A percentile compares a stretch with the other conserved stretches of the same genome.
phyloP scores from a whole-genome alignment of 2,797 vertebrate species.

The Bovichtus variegatus region DNA sequence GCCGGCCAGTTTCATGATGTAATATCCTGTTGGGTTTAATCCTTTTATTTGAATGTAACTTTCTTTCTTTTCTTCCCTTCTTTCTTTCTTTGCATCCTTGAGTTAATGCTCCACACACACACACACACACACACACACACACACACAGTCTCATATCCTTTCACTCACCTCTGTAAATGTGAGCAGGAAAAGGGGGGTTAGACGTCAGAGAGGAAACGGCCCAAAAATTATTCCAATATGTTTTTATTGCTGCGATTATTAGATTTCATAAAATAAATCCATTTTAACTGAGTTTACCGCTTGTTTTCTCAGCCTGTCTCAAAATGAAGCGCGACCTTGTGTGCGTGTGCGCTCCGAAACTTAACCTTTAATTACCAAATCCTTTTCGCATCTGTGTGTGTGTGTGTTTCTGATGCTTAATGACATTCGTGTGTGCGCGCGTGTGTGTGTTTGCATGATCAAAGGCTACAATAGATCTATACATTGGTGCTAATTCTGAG shows the following conservation, averaged over 20 bases:
- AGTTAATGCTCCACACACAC: constrained; percentile 30
- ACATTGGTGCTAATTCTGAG: constrained; percentile 42
- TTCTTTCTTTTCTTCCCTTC: neutral
- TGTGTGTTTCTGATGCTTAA: constrained; percentile 29
- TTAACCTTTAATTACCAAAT: constrained; percentile 29
- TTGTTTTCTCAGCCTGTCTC: constrained; percentile 58
- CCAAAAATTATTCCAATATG: constrained; percentile 71
- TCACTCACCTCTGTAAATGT: constrained; percentile 71
- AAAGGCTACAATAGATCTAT: constrained; percentile 50
- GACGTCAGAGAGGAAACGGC: constrained; percentile 72
- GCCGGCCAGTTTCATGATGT: constrained; percentile 69
- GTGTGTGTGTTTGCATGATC: constrained; percentile 25
- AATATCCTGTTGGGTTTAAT: constrained; percentile 70
- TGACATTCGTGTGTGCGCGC: constrained; percentile 3
- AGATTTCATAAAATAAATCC: constrained; percentile 82
- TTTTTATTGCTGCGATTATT: constrained; percentile 82
- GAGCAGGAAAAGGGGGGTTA: constrained; percentile 43
- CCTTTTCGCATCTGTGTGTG: constrained; percentile 30
- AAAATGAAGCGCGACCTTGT: neutral
- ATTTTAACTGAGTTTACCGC: constrained; percentile 68
- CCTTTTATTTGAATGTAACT: constrained; percentile 64
- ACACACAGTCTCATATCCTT: constrained; percentile 64
- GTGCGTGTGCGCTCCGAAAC: constrained; percentile 4
- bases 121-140: constrained; percentile 1
- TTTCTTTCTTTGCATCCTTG: constrained; percentile 30